phyloP scores from a whole-genome alignment of 2,797 vertebrate species.

The Coilia nasus region DNA sequence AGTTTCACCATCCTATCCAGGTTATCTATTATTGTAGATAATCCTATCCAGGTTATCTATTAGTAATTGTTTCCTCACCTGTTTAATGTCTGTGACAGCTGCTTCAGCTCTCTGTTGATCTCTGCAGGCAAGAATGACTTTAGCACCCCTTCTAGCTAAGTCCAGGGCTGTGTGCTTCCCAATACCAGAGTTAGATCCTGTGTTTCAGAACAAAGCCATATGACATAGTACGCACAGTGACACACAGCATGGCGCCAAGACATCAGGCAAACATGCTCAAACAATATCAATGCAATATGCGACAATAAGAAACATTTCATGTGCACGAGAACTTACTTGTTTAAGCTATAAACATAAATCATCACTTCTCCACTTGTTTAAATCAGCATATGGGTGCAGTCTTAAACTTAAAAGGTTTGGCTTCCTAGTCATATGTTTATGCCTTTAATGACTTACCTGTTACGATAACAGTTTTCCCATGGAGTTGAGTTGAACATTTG shows the following conservation, averaged over 20 bases:
- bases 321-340: not conserved
- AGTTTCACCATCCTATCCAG: not conserved
- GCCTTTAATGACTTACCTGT: constrained; percentile 41
- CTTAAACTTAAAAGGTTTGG: too few relatives aligned
- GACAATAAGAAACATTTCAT: not conserved
- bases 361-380: too few relatives aligned
- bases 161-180: constrained; percentile 82
- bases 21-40: not conserved
- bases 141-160: constrained; percentile 78
- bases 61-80: constrained; percentile 56
- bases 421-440: too few relatives aligned
- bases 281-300: not conserved
- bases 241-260: not conserved
- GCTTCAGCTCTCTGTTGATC: constrained; percentile 69
- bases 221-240: not conserved
- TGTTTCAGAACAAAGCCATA: not conserved
- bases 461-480: constrained; percentile 51
- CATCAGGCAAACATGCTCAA: too few relatives aligned
- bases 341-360: not conserved
- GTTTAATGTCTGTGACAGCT: constrained; percentile 71
- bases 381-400: too few relatives aligned
- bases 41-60: not conserved
- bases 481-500: constrained; percentile 41
- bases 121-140: constrained; percentile 80
- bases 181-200: constrained; percentile 84